These are phyloP conservation scores for Muscina levida DNA, from an alignment of 2,888 invertebrate species.

Conservation along the genomic window DNA sequence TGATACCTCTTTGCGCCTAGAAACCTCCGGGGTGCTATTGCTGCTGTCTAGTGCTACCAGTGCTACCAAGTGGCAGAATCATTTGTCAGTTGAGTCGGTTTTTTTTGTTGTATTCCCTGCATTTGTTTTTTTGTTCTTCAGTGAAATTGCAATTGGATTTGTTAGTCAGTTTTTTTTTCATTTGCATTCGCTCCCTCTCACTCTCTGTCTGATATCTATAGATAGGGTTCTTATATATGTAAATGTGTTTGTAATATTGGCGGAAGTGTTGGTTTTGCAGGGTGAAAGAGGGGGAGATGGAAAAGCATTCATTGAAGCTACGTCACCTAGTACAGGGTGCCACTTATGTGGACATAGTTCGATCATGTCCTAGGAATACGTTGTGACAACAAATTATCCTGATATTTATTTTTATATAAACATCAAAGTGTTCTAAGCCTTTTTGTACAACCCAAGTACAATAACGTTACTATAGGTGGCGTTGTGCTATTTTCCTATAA, in stretches of 20 bases:
- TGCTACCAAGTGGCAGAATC: conserved; percentile 67
- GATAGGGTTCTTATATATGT: conserved; percentile 51
- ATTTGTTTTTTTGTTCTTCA: conserved; percentile 17
- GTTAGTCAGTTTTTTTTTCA: conserved; percentile 62
- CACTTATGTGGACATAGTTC: too few species aligned
- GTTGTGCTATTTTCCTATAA: too few species aligned
- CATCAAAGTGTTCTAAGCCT: too few species aligned
- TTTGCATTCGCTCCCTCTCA: conserved; percentile 27
- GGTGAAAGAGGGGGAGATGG: conserved; percentile 31
- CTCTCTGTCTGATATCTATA: too few species aligned
- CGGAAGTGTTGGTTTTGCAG: conserved; percentile 47
- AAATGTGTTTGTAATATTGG: conserved; percentile 62
- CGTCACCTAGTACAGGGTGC: too few species aligned
- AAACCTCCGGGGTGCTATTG: conserved; percentile 63
- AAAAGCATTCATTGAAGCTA: neutral
- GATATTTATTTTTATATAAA: too few species aligned
- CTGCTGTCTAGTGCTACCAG: conserved; percentile 61
- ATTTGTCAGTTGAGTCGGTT: conserved; percentile 68
- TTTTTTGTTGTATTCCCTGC: neutral
- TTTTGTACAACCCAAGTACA: too few species aligned
- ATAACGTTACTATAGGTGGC: too few species aligned
- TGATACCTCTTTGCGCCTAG: neutral
- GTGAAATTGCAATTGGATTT: conserved; percentile 71
- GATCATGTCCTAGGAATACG: too few species aligned
- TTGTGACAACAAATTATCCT: too few species aligned